A percentile compares a stretch with the other conserved stretches of the same genome.
Evolutionary conservation across 1,140 invertebrate genomes (phyloP).

Genomic region (Eriocheir sinensis): DNA sequence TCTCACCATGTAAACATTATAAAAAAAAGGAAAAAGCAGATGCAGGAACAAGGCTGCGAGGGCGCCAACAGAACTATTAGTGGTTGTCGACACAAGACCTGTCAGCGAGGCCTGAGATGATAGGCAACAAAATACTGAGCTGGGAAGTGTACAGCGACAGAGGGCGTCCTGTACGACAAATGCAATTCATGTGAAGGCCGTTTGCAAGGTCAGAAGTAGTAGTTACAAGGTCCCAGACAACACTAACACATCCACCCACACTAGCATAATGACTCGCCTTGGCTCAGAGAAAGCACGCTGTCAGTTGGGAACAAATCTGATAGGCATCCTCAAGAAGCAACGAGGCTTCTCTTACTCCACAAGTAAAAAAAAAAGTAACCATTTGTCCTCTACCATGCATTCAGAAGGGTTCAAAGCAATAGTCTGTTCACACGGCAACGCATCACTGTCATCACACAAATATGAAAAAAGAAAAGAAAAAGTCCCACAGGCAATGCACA

Average conservation of each 20-base stretch:
- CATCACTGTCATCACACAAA: slow-evolving; percentile 44
- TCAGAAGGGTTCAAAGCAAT: slow-evolving; percentile 52
- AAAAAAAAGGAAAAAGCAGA: not conserved
- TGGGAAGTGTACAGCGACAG: not conserved
- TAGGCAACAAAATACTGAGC: not conserved
- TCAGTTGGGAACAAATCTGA: slow-evolving; percentile 63
- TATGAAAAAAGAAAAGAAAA: slow-evolving; percentile 42
- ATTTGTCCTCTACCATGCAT: slow-evolving; percentile 55
- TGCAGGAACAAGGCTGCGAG: not conserved
- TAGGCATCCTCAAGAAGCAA: slow-evolving; percentile 19
- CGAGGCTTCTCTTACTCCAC: not conserved
- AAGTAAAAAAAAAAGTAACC: slow-evolving; percentile 5
- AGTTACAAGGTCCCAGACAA: slow-evolving; percentile 32
- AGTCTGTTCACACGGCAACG: slow-evolving; percentile 43
- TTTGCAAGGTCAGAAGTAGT: not conserved
- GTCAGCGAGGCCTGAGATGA: not conserved
- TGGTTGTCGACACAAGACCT: not conserved
- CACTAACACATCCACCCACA: slow-evolving; percentile 54
- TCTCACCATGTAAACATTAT: slow-evolving; percentile 2
- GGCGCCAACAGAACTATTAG: not conserved
- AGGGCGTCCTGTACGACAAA: not conserved
- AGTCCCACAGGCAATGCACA: slow-evolving; percentile 46
- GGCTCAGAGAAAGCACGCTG: slow-evolving; percentile 67
- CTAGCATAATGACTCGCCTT: slow-evolving; percentile 55
- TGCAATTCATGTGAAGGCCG: not conserved